phyloP scores from a whole-genome alignment of 1,140 invertebrate species.

The Zaprionus gabonicus region DNA sequence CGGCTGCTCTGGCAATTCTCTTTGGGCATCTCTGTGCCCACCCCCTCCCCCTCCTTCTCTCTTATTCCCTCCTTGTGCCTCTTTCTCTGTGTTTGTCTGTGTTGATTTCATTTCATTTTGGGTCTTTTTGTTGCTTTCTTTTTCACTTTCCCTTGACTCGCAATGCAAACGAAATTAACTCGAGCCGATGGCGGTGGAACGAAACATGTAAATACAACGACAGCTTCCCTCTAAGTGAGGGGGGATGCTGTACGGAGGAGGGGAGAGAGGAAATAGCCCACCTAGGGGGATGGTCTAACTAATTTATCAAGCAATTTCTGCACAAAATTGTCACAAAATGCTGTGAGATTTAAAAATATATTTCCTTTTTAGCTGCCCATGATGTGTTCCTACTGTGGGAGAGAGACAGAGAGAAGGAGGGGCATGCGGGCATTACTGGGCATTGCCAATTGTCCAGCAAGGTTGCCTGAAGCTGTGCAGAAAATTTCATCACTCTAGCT shows the following conservation, averaged over 20 bases:
- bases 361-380: not conserved
- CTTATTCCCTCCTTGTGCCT: not conserved
- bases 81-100: conserved; percentile 14
- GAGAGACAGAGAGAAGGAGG: too few species aligned
- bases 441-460: not conserved
- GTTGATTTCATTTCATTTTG: conserved; percentile 70
- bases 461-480: not conserved
- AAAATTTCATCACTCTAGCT: not conserved
- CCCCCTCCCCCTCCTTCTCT: not conserved
- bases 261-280: not conserved
- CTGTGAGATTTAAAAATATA: conserved; percentile 23
- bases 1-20: conserved; percentile 27
- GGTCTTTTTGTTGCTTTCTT: conserved; percentile 36
- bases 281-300: not conserved
- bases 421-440: not conserved
- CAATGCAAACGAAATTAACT: conserved; percentile 71
- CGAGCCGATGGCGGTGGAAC: conserved; percentile 42
- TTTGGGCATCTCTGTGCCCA: not conserved
- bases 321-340: conserved; percentile 28
- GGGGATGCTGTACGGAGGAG: not conserved
- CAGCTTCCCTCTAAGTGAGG: not conserved
- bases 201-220: conserved; percentile 37
- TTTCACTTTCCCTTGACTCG: conserved; percentile 29
- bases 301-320: conserved; percentile 49
- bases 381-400: not conserved